Percentiles rank a stretch among this genome's conserved stretches.
phyloP scores from a whole-genome alignment of 2,113 vertebrate species.

The Megaceryle maxima region DNA sequence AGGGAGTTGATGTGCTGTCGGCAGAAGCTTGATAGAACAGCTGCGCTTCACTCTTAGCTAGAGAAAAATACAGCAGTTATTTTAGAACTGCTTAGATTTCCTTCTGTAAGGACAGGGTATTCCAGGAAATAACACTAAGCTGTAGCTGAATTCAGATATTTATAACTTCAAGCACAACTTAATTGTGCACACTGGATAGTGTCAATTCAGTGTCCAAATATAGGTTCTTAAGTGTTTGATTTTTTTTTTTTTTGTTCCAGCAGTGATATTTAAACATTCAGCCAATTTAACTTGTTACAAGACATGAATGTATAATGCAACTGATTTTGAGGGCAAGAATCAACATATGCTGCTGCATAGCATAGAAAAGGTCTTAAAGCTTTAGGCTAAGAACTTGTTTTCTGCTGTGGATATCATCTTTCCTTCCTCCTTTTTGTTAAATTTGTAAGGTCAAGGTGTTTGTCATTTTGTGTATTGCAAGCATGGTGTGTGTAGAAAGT shows the following conservation, averaged over 20 bases:
- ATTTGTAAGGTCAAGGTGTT: neutral
- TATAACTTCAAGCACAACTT: constrained; percentile 10
- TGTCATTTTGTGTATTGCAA: neutral
- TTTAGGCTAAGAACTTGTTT: neutral
- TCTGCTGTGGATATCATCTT: neutral
- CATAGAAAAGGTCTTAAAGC: neutral
- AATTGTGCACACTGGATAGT: neutral
- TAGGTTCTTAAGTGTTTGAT: neutral
- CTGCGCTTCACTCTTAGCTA: neutral
- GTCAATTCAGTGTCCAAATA: constrained; percentile 26
- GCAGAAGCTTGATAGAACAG: neutral
- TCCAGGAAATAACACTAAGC: constrained; percentile 30
- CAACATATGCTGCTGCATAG: neutral
- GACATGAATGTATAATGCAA: neutral
- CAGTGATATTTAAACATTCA: neutral
- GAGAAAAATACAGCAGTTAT: neutral
- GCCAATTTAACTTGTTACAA: neutral
- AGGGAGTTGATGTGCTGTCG: neutral
- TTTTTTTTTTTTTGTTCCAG: neutral
- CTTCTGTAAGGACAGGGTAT: neutral
- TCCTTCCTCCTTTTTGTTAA: neutral
- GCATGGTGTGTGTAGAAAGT: neutral
- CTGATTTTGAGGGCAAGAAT: neutral
- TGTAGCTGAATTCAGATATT: constrained; percentile 9
- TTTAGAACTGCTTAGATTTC: constrained; percentile 17